Evolutionary conservation across 2,797 vertebrate species (phyloP).

Genomic region (Thunnus albacares): DNA sequence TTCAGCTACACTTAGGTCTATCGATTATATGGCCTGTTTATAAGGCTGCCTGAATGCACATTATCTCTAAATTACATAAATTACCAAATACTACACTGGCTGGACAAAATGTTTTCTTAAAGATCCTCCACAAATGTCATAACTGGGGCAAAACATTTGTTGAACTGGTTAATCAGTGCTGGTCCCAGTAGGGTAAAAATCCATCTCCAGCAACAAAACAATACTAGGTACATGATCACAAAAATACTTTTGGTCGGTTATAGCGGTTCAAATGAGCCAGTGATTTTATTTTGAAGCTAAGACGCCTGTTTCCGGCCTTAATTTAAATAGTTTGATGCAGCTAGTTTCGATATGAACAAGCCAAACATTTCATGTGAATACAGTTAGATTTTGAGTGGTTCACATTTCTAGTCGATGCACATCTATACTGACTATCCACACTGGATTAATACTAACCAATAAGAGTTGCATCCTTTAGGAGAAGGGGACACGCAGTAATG

Average conservation of each 20-base stretch:
- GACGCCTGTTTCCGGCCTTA: neutral
- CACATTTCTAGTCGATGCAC: neutral
- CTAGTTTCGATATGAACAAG: neutral
- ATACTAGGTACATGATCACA: neutral
- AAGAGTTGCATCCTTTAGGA: neutral
- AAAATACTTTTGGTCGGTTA: neutral
- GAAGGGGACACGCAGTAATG: neutral
- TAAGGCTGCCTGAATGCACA: too few species aligned
- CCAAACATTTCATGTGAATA: neutral
- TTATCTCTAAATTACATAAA: too few species aligned
- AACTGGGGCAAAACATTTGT: neutral
- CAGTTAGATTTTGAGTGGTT: neutral
- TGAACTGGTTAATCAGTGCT: too few species aligned
- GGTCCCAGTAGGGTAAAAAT: neutral
- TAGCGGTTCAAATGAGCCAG: accelerated
- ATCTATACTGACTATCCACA: neutral
- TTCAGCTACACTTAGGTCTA: too few species aligned
- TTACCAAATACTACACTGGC: too few species aligned
- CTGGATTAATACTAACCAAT: neutral
- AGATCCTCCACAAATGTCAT: too few species aligned
- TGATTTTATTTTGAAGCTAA: conserved; percentile 30
- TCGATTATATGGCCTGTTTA: too few species aligned
- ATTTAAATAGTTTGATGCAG: neutral
- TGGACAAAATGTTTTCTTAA: too few species aligned
- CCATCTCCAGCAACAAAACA: neutral